phyloP scores from a whole-genome alignment of 1,140 invertebrate species.

The Lanistes nyassanus region DNA sequence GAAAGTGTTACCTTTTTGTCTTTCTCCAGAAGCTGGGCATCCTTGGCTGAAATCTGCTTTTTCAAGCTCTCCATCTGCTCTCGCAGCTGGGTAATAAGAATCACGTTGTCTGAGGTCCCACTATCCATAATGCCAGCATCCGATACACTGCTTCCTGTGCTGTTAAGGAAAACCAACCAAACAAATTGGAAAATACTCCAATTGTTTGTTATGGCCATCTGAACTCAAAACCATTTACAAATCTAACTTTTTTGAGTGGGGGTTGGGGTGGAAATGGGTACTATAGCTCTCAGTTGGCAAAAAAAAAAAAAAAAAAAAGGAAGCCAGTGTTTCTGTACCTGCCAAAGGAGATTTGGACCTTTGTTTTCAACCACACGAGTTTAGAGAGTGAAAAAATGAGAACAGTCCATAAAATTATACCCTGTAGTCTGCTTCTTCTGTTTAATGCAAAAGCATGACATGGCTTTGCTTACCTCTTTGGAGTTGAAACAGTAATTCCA shows the following conservation, averaged over 20 bases:
- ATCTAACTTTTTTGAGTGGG: no score
- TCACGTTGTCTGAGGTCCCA: constrained; percentile 91
- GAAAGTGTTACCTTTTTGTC: constrained; percentile 84
- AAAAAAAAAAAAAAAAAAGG: no score
- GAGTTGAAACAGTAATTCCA: constrained; percentile 42
- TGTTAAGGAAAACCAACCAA: constrained; percentile 17
- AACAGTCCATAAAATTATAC: no score
- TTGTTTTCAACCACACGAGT: no score
- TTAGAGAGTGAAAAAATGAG: no score
- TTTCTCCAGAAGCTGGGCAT: constrained; percentile 86
- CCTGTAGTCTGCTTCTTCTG: no score
- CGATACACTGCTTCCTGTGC: constrained; percentile 39
- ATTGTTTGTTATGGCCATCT: no score
- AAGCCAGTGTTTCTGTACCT: no score
- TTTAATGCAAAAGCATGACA: constrained; percentile 22
- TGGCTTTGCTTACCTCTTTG: constrained; percentile 41
- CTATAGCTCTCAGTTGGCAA: no score
- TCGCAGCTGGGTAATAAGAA: constrained; percentile 91
- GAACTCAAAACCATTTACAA: no score
- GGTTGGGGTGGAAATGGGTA: no score
- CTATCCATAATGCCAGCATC: constrained; percentile 72
- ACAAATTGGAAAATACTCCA: not conserved
- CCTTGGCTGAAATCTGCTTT: constrained; percentile 86
- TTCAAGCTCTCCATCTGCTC: constrained; percentile 94
- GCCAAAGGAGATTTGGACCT: no score